phyloP scores from a whole-genome alignment of 2,113 vertebrate species.

The Nipponia nippon region DNA sequence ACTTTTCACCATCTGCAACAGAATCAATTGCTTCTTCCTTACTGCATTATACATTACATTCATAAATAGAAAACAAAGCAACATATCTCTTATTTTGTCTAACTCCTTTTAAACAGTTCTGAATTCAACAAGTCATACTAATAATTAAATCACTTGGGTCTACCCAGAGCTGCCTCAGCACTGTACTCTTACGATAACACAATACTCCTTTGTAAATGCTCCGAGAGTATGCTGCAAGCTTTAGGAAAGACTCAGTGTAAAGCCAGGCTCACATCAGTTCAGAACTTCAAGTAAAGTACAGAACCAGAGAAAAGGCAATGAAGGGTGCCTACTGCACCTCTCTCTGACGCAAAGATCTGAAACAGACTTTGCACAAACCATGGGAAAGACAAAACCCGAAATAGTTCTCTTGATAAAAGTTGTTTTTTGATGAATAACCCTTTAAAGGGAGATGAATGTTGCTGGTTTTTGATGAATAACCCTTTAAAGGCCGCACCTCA shows the following conservation, averaged over 20 bases:
- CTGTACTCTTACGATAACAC: not conserved
- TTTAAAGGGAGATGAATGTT: not conserved
- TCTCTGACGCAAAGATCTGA: not conserved
- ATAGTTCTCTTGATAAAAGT: not conserved
- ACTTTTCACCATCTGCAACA: not conserved
- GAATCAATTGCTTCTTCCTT: not conserved
- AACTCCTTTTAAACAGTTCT: not conserved
- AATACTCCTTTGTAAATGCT: not conserved
- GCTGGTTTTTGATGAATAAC: too few species aligned
- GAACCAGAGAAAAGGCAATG: not conserved
- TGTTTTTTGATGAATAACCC: not conserved
- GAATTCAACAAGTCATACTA: not conserved
- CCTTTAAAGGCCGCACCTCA: too few species aligned
- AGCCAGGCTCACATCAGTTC: not conserved
- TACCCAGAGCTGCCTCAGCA: not conserved
- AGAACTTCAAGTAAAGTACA: not conserved
- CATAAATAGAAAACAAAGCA: not conserved
- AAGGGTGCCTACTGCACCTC: not conserved
- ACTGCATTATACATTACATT: fast-evolving
- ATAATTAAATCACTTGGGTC: not conserved
- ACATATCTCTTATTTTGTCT: not conserved
- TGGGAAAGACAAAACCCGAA: not conserved
- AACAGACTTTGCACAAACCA: not conserved
- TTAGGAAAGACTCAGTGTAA: not conserved
- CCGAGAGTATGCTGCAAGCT: not conserved